phyloP scores from a whole-genome alignment of 2,797 vertebrate genomes.

The Anolis apletophallus region DNA sequence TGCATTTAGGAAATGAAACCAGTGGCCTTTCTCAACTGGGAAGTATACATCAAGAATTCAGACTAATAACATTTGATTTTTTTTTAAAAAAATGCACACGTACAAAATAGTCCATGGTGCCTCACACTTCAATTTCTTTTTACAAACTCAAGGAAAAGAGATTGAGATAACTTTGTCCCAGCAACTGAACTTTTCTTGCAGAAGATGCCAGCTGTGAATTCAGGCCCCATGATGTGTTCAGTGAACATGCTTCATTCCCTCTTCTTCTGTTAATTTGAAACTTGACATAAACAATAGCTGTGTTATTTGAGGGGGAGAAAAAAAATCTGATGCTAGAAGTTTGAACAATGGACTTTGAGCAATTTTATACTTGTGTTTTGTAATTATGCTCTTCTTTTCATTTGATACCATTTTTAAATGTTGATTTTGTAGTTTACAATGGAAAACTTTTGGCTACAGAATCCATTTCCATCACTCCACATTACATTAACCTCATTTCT shows the following conservation, averaged over 20 bases:
- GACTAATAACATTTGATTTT: background rate
- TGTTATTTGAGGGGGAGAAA: too few species aligned
- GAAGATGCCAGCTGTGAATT: background rate
- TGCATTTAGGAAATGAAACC: slow-evolving; percentile 13
- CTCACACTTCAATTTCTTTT: background rate
- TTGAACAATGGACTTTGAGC: background rate
- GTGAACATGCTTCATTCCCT: background rate
- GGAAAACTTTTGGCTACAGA: background rate
- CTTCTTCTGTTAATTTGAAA: background rate
- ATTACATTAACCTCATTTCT: background rate
- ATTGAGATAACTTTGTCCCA: background rate
- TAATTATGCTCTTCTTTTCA: too few species aligned
- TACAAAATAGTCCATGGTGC: background rate
- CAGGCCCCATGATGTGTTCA: background rate
- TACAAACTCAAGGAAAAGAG: background rate
- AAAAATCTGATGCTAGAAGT: background rate
- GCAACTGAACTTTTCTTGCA: background rate
- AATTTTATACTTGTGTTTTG: background rate
- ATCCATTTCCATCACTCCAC: too few species aligned
- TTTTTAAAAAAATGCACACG: background rate
- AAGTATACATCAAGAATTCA: slow-evolving; percentile 27
- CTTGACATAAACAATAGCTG: background rate
- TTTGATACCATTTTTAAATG: background rate
- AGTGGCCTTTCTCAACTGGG: background rate
- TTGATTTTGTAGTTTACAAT: background rate